Evolutionary conservation across 2,113 vertebrate genomes (phyloP).

Genomic region (Lycocorax pyrrhopterus): DNA sequence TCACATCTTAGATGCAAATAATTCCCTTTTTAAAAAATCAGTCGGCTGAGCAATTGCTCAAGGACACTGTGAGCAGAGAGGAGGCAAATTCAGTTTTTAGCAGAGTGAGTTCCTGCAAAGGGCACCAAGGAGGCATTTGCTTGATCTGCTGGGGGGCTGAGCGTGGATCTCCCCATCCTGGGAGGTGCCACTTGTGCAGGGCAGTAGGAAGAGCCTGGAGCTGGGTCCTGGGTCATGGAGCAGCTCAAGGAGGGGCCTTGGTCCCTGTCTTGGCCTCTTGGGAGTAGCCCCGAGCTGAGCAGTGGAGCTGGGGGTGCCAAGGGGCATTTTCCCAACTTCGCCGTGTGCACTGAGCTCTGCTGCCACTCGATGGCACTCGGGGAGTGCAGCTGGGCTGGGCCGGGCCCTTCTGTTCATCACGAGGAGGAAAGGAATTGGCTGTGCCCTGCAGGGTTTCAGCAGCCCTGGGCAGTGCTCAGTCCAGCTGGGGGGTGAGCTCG

Average conservation of each 20-base stretch:
- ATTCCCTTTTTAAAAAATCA: neutral
- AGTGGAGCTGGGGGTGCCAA: neutral
- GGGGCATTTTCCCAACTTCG: neutral
- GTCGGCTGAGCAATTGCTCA: neutral
- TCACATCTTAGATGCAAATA: neutral
- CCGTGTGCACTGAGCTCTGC: neutral
- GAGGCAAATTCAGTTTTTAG: neutral
- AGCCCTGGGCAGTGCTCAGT: neutral
- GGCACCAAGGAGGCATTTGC: neutral
- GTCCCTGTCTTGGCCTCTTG: neutral
- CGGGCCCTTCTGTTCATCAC: neutral
- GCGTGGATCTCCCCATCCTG: fast-evolving
- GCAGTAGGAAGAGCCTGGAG: neutral
- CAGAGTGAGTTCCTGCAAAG: neutral
- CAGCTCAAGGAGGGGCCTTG: neutral
- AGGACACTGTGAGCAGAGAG: neutral
- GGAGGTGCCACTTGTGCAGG: neutral
- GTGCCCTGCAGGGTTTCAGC: neutral
- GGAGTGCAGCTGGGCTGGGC: neutral
- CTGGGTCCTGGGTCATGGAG: fast-evolving
- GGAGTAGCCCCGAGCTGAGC: neutral
- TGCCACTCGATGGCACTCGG: constrained; percentile 3
- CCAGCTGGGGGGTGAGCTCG: neutral
- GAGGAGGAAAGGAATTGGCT: neutral
- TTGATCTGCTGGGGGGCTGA: neutral